Evolutionary conservation across 2,797 vertebrate genomes (phyloP).

Genomic region (Microctenopoma stevenorrisi): DNA sequence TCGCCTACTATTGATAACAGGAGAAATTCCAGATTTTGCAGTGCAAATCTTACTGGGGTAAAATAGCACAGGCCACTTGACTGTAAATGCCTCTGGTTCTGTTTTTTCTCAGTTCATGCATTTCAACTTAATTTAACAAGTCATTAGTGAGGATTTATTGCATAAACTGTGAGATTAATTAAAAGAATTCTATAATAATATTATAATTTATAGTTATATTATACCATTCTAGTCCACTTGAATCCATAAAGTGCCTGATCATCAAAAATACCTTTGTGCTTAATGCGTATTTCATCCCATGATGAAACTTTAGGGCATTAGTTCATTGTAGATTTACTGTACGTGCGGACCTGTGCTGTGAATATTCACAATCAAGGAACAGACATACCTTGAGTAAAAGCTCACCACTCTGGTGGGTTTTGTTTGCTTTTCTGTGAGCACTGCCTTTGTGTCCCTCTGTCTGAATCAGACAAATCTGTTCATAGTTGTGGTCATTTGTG

Average conservation of each 20-base stretch:
- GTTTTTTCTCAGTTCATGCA: background rate
- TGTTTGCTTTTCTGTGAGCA: slow-evolving; percentile 21
- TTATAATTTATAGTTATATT: too few species aligned
- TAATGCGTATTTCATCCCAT: slow-evolving; percentile 10
- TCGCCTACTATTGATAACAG: slow-evolving; percentile 62
- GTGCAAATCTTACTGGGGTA: slow-evolving; percentile 14
- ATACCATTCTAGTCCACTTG: background rate
- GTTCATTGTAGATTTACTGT: background rate
- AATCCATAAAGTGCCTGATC: slow-evolving; percentile 36
- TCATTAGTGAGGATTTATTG: background rate
- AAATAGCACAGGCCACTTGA: slow-evolving; percentile 1
- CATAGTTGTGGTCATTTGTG: slow-evolving; percentile 42
- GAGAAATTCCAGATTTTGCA: slow-evolving; percentile 31
- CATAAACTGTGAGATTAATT: background rate
- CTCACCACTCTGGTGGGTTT: slow-evolving; percentile 16
- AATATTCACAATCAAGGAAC: background rate
- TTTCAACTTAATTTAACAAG: too few species aligned
- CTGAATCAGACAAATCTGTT: slow-evolving; percentile 35
- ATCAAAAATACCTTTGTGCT: background rate
- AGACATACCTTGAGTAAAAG: background rate
- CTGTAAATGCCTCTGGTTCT: background rate
- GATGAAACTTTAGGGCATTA: background rate
- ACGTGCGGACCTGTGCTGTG: slow-evolving; percentile 2
- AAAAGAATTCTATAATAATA: background rate
- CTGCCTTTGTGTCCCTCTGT: slow-evolving; percentile 35